Evolutionary conservation across 30 jellyfish, hydroid and myxozoan species (phyloP).

Genomic region (Cassiopea andromeda): DNA sequence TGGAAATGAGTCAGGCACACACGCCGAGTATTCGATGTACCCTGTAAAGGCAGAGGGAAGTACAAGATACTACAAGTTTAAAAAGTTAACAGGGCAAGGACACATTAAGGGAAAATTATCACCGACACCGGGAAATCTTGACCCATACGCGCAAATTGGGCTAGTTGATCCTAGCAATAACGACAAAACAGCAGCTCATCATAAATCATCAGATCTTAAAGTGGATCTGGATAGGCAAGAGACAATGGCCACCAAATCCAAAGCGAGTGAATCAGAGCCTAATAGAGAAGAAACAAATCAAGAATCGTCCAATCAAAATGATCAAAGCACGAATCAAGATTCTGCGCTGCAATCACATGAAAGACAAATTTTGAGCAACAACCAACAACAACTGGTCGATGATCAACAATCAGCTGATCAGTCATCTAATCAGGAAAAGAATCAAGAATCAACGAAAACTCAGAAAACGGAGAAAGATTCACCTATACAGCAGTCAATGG

Average conservation of each 20-base stretch:
- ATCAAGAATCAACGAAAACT: constrained; percentile 40
- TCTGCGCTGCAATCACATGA: constrained; percentile 19
- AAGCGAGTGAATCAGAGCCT: constrained; percentile 5
- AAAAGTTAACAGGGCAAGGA: constrained; percentile 38
- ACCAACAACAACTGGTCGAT: constrained; percentile 33
- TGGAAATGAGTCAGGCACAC: constrained; percentile 22
- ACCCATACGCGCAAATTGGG: constrained; percentile 86
- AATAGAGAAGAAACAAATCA: constrained; percentile 12
- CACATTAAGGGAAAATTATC: constrained; percentile 21
- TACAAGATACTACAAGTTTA: constrained; percentile 45
- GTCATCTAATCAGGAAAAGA: constrained; percentile 24
- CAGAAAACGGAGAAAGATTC: constrained; percentile 38
- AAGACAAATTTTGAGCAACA: neutral
- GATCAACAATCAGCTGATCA: constrained; percentile 44
- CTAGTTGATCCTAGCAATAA: constrained; percentile 73
- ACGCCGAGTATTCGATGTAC: constrained; percentile 31
- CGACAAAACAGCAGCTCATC: constrained; percentile 60
- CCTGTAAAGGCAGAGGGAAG: constrained; percentile 54
- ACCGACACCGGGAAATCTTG: constrained; percentile 19
- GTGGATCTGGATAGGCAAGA: constrained; percentile 51
- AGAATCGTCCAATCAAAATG: constrained; percentile 44
- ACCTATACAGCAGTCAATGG: constrained; percentile 31
- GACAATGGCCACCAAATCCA: constrained; percentile 20
- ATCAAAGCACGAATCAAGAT: constrained; percentile 19
- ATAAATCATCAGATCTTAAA: constrained; percentile 51